phyloP scores from a whole-genome alignment of 2,797 vertebrate genomes.

The Sebastes taczanowskii region DNA sequence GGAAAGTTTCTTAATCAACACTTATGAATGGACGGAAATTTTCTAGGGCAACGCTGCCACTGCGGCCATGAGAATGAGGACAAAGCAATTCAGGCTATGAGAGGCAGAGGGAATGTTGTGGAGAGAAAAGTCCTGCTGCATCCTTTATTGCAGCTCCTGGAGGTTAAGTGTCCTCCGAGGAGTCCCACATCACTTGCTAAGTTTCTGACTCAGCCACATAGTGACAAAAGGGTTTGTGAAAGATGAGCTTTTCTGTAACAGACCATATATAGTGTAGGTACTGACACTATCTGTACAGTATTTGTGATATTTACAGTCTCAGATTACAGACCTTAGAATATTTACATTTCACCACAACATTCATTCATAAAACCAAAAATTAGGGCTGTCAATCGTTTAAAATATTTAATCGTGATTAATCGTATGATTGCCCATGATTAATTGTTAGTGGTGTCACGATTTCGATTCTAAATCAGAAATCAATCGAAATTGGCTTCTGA shows the following conservation, averaged over 20 bases:
- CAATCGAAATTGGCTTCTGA: too few relatives aligned
- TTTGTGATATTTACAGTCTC: not conserved
- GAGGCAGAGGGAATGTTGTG: not conserved
- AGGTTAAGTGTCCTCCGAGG: slow-evolving; percentile 28
- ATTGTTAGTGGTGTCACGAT: too few relatives aligned
- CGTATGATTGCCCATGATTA: too few relatives aligned
- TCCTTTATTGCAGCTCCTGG: slow-evolving; percentile 24
- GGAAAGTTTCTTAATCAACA: slow-evolving; percentile 14
- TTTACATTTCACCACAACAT: too few relatives aligned
- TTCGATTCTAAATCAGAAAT: too few relatives aligned
- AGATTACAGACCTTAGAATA: not conserved
- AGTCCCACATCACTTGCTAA: slow-evolving; percentile 10
- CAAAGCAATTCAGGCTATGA: slow-evolving; percentile 25
- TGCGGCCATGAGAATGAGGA: slow-evolving; percentile 7
- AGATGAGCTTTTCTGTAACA: not conserved
- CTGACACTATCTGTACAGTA: not conserved
- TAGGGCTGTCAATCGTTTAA: too few relatives aligned
- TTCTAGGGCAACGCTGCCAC: slow-evolving; percentile 3
- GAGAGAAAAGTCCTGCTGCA: slow-evolving; percentile 3
- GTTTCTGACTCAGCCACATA: slow-evolving; percentile 31
- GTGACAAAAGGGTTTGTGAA: slow-evolving; percentile 7
- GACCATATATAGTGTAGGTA: not conserved
- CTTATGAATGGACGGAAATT: not conserved
- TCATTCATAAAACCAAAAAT: too few relatives aligned
- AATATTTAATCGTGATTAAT: too few relatives aligned